These are phyloP conservation scores for Hipparchia sbordonii DNA, from an alignment of 2,888 invertebrate genomes.

Conservation along the genomic window DNA sequence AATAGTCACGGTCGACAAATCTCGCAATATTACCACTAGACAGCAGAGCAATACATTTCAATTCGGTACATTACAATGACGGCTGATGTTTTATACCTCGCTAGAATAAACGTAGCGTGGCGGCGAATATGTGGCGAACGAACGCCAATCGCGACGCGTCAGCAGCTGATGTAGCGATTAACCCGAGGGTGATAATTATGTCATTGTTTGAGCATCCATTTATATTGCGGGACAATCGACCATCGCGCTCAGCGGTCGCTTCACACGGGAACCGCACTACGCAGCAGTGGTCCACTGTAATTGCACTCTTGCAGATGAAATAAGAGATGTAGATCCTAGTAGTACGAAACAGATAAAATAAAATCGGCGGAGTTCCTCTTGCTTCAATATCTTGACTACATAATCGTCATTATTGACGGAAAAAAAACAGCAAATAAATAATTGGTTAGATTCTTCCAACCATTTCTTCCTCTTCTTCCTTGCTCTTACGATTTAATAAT, in stretches of 20 bases:
- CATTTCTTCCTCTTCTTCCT: no score
- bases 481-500: no score
- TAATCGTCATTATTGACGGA: no score
- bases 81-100: neutral
- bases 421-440: no score
- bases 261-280: neutral
- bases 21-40: neutral
- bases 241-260: slow-evolving; percentile 14
- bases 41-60: neutral
- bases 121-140: neutral
- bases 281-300: neutral
- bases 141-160: slow-evolving; percentile 3
- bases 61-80: neutral
- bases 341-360: no score
- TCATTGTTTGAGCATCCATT: slow-evolving; percentile 26
- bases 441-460: no score
- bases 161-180: slow-evolving; percentile 20
- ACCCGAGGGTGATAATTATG: slow-evolving; percentile 27
- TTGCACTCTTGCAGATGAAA: neutral
- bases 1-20: neutral
- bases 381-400: no score
- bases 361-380: no score
- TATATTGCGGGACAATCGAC: slow-evolving; percentile 26
- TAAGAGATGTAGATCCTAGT: no score
- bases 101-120: neutral